Percentiles rank a stretch among this genome's conserved stretches.
These are phyloP conservation scores for Phyllostomus hastatus DNA, from an alignment of 2,113 vertebrate species.

Conservation along the genomic window DNA sequence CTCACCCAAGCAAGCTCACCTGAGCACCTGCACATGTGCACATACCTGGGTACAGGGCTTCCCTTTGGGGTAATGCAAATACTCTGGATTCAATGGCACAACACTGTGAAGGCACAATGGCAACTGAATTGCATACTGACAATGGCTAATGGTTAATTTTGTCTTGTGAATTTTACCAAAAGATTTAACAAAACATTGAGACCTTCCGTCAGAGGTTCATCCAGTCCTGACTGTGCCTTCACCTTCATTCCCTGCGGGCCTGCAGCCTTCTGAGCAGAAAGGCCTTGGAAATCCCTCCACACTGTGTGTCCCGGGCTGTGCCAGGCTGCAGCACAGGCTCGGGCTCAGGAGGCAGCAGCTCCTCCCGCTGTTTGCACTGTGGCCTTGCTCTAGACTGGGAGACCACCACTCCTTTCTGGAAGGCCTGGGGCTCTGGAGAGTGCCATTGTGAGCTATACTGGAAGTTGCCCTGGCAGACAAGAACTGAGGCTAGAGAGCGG, in stretches of 20 bases:
- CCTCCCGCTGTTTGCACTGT: not conserved
- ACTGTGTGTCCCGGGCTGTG: not conserved
- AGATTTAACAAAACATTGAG: not conserved
- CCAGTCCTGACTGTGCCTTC: not conserved
- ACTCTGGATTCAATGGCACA: not conserved
- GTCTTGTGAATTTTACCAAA: not conserved
- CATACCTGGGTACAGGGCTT: not conserved
- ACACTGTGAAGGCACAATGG: not conserved
- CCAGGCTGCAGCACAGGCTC: not conserved
- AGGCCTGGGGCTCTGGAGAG: not conserved
- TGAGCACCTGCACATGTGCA: not conserved
- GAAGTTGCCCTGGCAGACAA: rapidly evolving
- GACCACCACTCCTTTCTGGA: not conserved
- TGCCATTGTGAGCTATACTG: rapidly evolving
- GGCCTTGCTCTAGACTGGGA: not conserved
- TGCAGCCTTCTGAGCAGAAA: not conserved
- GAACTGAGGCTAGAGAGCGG: not conserved
- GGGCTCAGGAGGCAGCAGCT: not conserved
- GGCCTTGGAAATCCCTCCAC: not conserved
- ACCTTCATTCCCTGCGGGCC: not conserved
- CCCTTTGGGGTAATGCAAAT: not conserved
- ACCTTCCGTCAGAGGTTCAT: not conserved
- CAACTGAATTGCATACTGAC: not conserved
- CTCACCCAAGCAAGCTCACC: not conserved
- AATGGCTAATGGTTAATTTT: not conserved